Evolutionary conservation across 2,888 invertebrate genomes (phyloP).

Genomic region (Colletes collaris): DNA sequence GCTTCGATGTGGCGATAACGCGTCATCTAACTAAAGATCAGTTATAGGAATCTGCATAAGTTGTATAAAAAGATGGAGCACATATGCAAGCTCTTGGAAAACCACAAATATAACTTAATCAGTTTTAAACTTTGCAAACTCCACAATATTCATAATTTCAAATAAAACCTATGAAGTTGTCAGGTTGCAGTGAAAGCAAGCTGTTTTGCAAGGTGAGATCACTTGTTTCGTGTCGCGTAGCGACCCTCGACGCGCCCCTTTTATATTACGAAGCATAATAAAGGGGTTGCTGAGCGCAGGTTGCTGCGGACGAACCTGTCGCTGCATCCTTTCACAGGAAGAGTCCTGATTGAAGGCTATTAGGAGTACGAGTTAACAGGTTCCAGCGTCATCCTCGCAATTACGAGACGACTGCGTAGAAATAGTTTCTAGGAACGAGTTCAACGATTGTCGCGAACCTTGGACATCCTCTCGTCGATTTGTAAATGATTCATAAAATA

Average conservation of each 20-base stretch:
- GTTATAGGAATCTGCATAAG: too few relatives aligned
- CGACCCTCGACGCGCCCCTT: background rate
- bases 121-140: too few relatives aligned
- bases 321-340: background rate
- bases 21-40: too few relatives aligned
- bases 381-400: background rate
- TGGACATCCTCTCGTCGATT: background rate
- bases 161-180: too few relatives aligned
- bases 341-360: background rate
- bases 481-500: background rate
- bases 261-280: conserved; percentile 5
- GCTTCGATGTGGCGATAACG: too few relatives aligned
- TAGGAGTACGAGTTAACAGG: background rate
- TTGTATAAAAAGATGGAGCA: too few relatives aligned
- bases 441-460: background rate
- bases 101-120: too few relatives aligned
- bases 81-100: too few relatives aligned
- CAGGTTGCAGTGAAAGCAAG: too few relatives aligned
- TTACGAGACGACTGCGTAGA: conserved; percentile 18
- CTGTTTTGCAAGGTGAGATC: too few relatives aligned
- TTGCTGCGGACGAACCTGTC: conserved; percentile 24
- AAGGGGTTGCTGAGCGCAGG: background rate
- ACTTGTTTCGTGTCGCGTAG: background rate
- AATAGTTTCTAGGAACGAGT: conserved; percentile 1
- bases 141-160: too few relatives aligned